Base-by-base conservation (phyloP, 2,888 invertebrate genomes). In the Andrena praecox region DNA sequence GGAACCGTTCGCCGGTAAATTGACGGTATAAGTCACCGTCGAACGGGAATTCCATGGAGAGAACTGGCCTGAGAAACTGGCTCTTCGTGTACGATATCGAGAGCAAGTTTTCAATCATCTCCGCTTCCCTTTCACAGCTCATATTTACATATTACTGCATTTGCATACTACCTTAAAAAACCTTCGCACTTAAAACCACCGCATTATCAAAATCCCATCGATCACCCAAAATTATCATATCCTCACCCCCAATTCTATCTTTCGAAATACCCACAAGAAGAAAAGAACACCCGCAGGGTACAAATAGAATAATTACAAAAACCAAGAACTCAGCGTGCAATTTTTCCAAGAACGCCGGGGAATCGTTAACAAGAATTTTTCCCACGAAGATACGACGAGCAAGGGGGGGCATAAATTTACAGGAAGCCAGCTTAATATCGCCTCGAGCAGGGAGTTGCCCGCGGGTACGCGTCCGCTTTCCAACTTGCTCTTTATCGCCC, bases 371-470 rank as follows among this genome's bases (percentile, higher is more conserved):
- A 24, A 24, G 24, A 24, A 56, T 24, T 27, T 56, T 56, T 33
- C 12, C 20, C 20, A 24, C 35, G 54, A 4, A 20, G 62, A 27
- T 20, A 16, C 64, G 56, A 60, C 68, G 76, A 71, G 72, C 59
- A 42, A 73, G 54, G 24, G 42, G 52, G 20, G 29, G 66, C 76
- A 80, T 87, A 85, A 85, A 86, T 86, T 86, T 62, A 56, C 71
- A 54, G 72, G 52, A 59, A 80, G 80, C 66, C 16, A 33, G 90
- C 90, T 80, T 92, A 92, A 91, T 92, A 92, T 90, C 88, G 89
- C 84, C 86, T 79, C 86, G 77, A 85, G 87, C 85, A 35, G 29
- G 88, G 85, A 80, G 77, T 87, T 87, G 90, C 91, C 91, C 90
- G 85, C 88, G 73, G 60, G 67, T 75, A 74, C 81, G 67, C 69